phyloP scores from a whole-genome alignment of 2,888 invertebrate genomes.

The Lepidochitona cinerea region DNA sequence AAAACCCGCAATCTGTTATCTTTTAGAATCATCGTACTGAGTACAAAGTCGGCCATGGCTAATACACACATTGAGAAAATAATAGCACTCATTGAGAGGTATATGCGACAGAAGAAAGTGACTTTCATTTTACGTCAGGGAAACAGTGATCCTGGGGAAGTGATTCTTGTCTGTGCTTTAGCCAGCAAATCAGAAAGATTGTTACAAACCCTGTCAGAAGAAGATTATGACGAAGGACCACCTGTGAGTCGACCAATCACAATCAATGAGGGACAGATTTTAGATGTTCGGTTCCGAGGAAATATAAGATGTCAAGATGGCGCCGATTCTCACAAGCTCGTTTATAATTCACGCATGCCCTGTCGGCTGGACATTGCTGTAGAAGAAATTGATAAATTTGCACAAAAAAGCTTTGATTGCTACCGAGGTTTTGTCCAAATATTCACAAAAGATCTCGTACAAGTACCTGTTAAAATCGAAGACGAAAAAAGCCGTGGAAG shows the following conservation, averaged over 20 bases:
- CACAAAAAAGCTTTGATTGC: slow-evolving; percentile 60
- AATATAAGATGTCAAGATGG: slow-evolving; percentile 43
- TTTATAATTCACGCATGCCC: slow-evolving; percentile 57
- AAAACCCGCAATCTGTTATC: no score
- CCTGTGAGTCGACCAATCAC: slow-evolving; percentile 47
- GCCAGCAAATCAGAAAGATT: slow-evolving; percentile 41
- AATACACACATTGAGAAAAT: slow-evolving; percentile 43
- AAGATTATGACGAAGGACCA: slow-evolving; percentile 58
- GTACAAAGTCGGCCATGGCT: slow-evolving; percentile 41
- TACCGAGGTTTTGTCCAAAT: slow-evolving; percentile 65
- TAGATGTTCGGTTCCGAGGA: slow-evolving; percentile 60
- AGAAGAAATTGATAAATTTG: slow-evolving; percentile 57
- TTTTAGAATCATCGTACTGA: slow-evolving; percentile 47
- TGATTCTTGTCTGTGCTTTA: slow-evolving; percentile 44
- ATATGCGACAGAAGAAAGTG: slow-evolving; percentile 40
- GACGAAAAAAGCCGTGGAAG: slow-evolving; percentile 21
- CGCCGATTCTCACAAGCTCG: slow-evolving; percentile 33
- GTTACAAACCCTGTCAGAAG: slow-evolving; percentile 43
- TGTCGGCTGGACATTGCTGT: slow-evolving; percentile 47
- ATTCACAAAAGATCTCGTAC: slow-evolving; percentile 45
- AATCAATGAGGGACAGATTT: slow-evolving; percentile 59
- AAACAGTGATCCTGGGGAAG: slow-evolving; percentile 40
- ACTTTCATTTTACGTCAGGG: slow-evolving; percentile 57
- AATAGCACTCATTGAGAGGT: slow-evolving; percentile 41
- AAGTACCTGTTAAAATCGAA: slow-evolving; percentile 22